Percentiles rank a stretch among this genome's conserved stretches.
Conservation (phyloP, 2,797 vertebrate genomes). For the Rhinella marina region DNA sequence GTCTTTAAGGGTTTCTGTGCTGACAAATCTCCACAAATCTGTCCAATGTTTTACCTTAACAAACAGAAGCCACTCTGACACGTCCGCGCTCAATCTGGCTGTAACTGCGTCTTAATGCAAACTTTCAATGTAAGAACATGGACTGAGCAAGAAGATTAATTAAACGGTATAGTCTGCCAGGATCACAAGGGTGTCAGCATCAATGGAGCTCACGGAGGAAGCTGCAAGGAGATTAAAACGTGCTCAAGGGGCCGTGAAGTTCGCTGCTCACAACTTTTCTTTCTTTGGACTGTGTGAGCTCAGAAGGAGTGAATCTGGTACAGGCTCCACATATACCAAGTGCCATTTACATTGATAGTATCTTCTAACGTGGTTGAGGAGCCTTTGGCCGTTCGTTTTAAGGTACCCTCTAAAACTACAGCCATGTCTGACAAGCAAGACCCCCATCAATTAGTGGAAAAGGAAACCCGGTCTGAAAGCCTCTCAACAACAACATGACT, state of each 20-base stretch:
- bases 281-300: not conserved
- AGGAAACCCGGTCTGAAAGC: no score
- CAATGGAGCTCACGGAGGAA: not conserved
- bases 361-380: no score
- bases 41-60: not conserved
- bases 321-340: no score
- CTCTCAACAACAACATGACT: no score
- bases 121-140: slow-evolving; percentile 12
- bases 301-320: no score
- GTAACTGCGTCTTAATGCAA: slow-evolving; percentile 14
- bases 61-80: not conserved
- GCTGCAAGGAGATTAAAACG: not conserved
- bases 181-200: not conserved
- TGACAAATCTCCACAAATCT: slow-evolving; percentile 5
- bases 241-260: not conserved
- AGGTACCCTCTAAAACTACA: no score
- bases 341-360: no score
- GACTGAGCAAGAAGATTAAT: slow-evolving; percentile 11
- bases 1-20: not conserved
- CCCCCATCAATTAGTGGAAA: no score
- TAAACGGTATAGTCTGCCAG: not conserved
- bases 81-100: not conserved
- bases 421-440: no score
- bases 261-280: not conserved
- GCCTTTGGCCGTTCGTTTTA: no score